Base-by-base conservation (phyloP, 1,140 invertebrate genomes). In the Drosophila pachea region DNA sequence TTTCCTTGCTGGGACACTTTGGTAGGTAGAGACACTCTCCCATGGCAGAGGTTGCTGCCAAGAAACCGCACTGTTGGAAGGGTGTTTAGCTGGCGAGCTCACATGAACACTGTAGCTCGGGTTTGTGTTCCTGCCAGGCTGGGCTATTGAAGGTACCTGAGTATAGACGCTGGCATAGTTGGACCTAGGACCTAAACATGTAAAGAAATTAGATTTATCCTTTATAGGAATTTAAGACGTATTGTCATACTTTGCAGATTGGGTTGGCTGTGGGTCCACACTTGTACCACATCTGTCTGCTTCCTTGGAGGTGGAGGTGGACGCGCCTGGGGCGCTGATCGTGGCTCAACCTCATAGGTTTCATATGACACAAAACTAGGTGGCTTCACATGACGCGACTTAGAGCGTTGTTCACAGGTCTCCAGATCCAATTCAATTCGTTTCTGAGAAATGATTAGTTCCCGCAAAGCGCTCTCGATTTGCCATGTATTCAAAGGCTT, bases 371-470 rank as follows among this genome's bases (percentile, higher is more conserved):
- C 43, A 22, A 38, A 52, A 29, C 12, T 63, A 29, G 45, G 36
- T 12, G 48, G 48, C 5, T n/a, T 6, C 29, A 36, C 5, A 14
- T 56, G 42, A 9, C 9, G 53, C 2, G 35, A 31, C 2, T n/a
- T n/a, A 0, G 58, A 43, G 5, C 38, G 66, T 0, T 68, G 52
- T n/a, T 65, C 50, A 38, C 76, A 79, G 2, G 52, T 9, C n/a
- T 84, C 69, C 38, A 84, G 31, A 40, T 79, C 79, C 3, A 76
- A 32, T 9, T 84, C 79, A 7, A 84, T 78, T 12, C 79, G 76
- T 35, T 84, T 84, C 9, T 84, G 79, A 5, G 79, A 84, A 6
- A 79, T 73, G 7, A 84, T 84, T 7, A 84, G 32, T 36, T 84
- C 79, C 4, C 73, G 73, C 2, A 84, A 35, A 4, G 63, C 81